These are phyloP conservation scores for Pogoniulus pusillus DNA, from an alignment of 2,797 vertebrate genomes.

Conservation along the genomic window DNA sequence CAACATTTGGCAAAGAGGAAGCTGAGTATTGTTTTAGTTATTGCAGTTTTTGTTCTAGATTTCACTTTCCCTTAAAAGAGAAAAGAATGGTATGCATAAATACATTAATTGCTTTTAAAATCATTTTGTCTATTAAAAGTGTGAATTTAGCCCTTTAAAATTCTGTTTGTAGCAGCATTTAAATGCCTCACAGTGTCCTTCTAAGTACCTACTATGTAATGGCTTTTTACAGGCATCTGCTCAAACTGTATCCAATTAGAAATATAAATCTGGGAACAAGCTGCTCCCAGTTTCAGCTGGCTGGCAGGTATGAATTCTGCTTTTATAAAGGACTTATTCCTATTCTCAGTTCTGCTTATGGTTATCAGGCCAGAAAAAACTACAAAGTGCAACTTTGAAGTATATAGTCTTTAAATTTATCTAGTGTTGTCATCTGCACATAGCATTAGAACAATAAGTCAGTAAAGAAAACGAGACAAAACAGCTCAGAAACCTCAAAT, in stretches of 20 bases:
- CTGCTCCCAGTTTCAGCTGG: neutral
- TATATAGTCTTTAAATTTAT: neutral
- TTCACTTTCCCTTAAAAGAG: neutral
- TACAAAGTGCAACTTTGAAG: neutral
- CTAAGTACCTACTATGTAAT: neutral
- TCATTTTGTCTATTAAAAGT: neutral
- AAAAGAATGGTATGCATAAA: neutral
- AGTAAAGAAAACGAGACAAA: constrained; percentile 4
- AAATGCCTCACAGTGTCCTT: neutral
- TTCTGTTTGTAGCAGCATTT: neutral
- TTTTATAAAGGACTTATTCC: neutral
- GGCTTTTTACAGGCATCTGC: constrained; percentile 4
- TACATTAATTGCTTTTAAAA: neutral
- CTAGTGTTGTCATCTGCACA: neutral
- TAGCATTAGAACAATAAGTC: neutral
- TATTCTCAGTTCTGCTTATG: neutral
- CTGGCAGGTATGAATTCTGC: neutral
- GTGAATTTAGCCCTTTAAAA: neutral
- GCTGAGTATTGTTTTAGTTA: neutral
- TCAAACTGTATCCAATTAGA: neutral
- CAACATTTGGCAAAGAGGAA: neutral
- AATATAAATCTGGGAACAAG: neutral
- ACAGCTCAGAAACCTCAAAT: neutral
- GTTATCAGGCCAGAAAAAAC: neutral
- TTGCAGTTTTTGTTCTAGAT: neutral